Evolutionary conservation across 2,113 vertebrate species (phyloP).

Genomic region (Neogale vison): DNA sequence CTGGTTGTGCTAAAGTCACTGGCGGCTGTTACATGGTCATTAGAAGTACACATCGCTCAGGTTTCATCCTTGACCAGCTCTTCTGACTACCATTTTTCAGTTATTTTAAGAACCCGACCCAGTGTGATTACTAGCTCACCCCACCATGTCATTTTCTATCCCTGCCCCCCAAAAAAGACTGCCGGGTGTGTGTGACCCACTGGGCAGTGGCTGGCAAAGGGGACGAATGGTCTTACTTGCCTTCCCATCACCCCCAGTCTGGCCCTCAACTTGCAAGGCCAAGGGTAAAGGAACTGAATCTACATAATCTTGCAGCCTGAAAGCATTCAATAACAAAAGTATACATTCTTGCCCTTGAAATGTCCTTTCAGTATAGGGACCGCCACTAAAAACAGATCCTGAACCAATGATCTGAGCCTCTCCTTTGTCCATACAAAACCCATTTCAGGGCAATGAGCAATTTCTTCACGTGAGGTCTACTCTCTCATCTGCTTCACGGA

Average conservation of each 20-base stretch:
- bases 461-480: background rate
- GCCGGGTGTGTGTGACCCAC: background rate
- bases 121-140: background rate
- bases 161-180: background rate
- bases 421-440: background rate
- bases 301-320: background rate
- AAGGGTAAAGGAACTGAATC: background rate
- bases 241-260: background rate
- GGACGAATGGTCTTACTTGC: background rate
- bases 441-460: background rate
- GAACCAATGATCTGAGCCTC: background rate
- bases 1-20: background rate
- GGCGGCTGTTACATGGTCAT: background rate
- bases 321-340: conserved; percentile 21
- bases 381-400: background rate
- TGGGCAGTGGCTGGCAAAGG: background rate
- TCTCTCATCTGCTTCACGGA: background rate
- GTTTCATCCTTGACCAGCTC: background rate
- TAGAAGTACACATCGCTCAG: background rate
- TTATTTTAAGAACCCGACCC: background rate
- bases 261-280: background rate
- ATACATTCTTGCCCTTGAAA: background rate
- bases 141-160: background rate
- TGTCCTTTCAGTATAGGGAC: background rate
- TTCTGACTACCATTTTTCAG: background rate